A percentile compares a stretch with the other conserved stretches of the same genome.
Conservation (phyloP, 2,113 vertebrate species). For the Pseudopodoces humilis region DNA sequence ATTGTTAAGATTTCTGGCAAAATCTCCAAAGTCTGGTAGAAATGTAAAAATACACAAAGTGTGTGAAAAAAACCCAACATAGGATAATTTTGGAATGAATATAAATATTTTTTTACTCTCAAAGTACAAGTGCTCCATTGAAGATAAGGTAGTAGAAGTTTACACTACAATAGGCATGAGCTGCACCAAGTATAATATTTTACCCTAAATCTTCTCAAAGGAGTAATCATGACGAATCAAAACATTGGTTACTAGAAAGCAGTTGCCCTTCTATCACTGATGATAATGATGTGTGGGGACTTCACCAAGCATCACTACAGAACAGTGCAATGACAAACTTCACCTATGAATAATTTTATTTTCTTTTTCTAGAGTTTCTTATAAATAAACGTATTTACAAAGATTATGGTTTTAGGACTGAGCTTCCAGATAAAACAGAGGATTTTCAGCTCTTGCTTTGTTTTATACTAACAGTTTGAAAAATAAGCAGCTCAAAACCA, state of each 20-base stretch:
- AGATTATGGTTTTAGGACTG: not conserved
- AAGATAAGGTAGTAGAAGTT: not conserved
- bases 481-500: not conserved
- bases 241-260: fast-evolving
- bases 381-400: not conserved
- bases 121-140: not conserved
- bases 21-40: not conserved
- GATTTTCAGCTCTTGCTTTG: not conserved
- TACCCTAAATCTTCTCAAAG: not conserved
- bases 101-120: not conserved
- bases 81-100: not conserved
- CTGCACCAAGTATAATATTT: not conserved
- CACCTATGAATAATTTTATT: not conserved
- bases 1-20: not conserved
- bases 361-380: not conserved
- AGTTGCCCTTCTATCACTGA: not conserved
- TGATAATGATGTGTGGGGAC: fast-evolving
- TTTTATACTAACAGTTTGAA: not conserved
- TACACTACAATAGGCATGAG: not conserved
- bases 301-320: not conserved
- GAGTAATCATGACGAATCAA: not conserved
- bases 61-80: fast-evolving
- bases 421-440: not conserved
- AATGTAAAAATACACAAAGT: not conserved
- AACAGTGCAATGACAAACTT: not conserved